Evolutionary conservation across 2,888 invertebrate genomes (phyloP).

Genomic region (Parthenolecanium corni): DNA sequence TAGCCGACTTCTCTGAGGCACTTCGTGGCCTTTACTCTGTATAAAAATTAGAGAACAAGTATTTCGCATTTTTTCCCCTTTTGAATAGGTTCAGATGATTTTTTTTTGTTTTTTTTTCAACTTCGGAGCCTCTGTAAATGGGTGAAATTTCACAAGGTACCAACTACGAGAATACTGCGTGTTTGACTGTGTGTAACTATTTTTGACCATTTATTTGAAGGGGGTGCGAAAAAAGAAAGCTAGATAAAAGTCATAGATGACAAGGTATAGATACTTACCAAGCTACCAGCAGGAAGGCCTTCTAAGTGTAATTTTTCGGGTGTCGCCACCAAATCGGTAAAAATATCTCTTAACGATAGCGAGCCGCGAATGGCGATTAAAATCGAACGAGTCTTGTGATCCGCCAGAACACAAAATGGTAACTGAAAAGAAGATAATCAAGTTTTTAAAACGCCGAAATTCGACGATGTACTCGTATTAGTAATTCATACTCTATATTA

Average conservation of each 20-base stretch:
- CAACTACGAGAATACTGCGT: no score
- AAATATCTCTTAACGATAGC: constrained; percentile 69
- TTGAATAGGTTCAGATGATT: no score
- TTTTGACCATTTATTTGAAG: not conserved
- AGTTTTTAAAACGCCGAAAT: not conserved
- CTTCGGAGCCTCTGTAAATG: no score
- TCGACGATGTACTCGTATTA: no score
- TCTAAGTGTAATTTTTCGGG: constrained; percentile 61
- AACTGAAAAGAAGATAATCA: constrained; percentile 44
- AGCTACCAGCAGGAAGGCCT: constrained; percentile 52
- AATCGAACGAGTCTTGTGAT: constrained; percentile 65
- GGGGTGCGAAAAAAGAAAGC: not conserved
- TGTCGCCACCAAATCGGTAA: constrained; percentile 69
- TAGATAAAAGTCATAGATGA: not conserved
- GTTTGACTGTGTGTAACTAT: no score
- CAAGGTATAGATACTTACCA: constrained; percentile 37
- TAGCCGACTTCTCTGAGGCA: no score
- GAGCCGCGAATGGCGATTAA: constrained; percentile 78
- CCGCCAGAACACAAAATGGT: constrained; percentile 75
- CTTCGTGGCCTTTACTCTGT: no score
- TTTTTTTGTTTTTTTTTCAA: not conserved
- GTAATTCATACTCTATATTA: no score
- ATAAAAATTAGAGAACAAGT: no score
- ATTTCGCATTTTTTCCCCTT: no score
- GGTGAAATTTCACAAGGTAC: no score